Percentiles rank a stretch among this genome's conserved stretches.
phyloP scores from a whole-genome alignment of 2,888 invertebrate species.

The Branchipolynoe longqiensis region DNA sequence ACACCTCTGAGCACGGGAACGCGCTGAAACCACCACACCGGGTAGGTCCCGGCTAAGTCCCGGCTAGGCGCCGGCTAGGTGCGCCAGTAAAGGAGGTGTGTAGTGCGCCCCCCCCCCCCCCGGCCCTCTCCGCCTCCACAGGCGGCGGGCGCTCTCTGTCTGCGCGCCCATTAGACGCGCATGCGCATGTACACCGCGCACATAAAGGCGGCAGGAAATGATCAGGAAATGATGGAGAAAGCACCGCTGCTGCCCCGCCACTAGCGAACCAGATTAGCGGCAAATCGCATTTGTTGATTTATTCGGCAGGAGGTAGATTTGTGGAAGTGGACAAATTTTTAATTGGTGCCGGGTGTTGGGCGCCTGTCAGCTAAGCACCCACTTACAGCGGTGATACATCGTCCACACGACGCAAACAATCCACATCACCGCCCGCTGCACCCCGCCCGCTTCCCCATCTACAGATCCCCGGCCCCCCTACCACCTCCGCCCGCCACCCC shows the following conservation, averaged over 20 bases:
- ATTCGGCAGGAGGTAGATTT: slow-evolving; percentile 54
- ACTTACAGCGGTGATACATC: slow-evolving; percentile 55
- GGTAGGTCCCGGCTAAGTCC: too few relatives aligned
- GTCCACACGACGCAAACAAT: slow-evolving; percentile 41
- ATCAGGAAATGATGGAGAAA: too few relatives aligned
- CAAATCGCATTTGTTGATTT: slow-evolving; percentile 58
- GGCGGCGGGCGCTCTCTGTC: neutral
- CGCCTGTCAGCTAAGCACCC: slow-evolving; percentile 51
- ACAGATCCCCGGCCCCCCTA: neutral
- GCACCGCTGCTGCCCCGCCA: neutral
- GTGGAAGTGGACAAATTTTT: slow-evolving; percentile 56
- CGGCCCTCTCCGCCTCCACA: slow-evolving; percentile 3
- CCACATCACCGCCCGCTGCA: slow-evolving; percentile 19
- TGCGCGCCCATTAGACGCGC: too few relatives aligned
- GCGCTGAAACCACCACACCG: too few relatives aligned
- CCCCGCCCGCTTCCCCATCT: neutral
- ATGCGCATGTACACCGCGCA: too few relatives aligned
- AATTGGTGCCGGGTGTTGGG: slow-evolving; percentile 53
- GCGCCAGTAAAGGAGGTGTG: too few relatives aligned
- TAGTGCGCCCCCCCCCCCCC: neutral
- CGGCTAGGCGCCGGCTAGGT: too few relatives aligned
- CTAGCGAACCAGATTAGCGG: slow-evolving; percentile 20
- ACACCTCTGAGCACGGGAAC: too few relatives aligned
- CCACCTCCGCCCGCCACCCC: neutral
- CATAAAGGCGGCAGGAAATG: too few relatives aligned